Conservation (phyloP, 2,888 invertebrate genomes). For the Germaria angustata region DNA sequence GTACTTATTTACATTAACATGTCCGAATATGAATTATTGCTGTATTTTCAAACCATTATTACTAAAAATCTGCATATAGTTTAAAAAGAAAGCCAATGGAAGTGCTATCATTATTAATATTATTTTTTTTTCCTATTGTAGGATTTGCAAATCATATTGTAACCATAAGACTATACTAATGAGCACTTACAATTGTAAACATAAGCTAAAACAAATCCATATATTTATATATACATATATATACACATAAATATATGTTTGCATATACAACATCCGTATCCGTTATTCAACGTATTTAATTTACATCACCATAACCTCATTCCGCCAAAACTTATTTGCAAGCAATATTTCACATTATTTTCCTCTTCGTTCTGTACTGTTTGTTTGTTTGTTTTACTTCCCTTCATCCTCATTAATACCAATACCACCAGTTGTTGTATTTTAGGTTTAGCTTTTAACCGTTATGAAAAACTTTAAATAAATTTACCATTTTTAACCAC, state of each 20-base stretch:
- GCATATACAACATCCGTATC: neutral
- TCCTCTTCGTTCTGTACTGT: neutral
- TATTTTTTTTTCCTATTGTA: neutral
- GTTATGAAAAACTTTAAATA: conserved; percentile 43
- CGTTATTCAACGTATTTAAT: conserved; percentile 3
- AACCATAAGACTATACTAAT: neutral
- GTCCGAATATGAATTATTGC: neutral
- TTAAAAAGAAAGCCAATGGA: neutral
- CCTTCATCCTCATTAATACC: conserved; percentile 4
- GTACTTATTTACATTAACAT: neutral
- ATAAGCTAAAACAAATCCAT: neutral
- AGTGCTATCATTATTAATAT: neutral
- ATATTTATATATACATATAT: neutral
- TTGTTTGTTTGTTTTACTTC: neutral
- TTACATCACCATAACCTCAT: conserved; percentile 22
- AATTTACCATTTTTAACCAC: conserved; percentile 51
- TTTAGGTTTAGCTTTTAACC: neutral
- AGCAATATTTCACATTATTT: conserved; percentile 34
- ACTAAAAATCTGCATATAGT: neutral
- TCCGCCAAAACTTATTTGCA: neutral
- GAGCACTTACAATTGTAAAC: neutral
- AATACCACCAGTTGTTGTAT: neutral
- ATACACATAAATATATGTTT: neutral
- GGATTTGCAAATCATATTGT: neutral
- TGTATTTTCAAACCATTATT: neutral